Evolutionary conservation across 2,888 invertebrate genomes (phyloP).

Genomic region (Rutpela maculata): DNA sequence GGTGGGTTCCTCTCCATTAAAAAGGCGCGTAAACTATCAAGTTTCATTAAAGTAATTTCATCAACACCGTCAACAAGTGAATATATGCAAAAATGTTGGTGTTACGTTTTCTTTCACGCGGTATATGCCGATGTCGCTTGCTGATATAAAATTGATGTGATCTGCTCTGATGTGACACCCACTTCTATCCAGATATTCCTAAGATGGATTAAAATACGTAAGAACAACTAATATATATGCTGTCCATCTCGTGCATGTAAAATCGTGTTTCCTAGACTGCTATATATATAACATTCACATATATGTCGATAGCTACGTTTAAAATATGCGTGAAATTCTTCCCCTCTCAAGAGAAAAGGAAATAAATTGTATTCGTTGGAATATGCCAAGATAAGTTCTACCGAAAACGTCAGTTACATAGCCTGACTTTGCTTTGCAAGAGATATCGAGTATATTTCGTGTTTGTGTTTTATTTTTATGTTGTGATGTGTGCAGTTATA

Average conservation of each 20-base stretch:
- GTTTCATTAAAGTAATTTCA: no score
- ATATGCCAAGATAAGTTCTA: slow-evolving; percentile 47
- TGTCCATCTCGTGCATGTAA: background rate
- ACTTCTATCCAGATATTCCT: background rate
- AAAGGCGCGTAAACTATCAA: no score
- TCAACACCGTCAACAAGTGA: no score
- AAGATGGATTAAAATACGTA: background rate
- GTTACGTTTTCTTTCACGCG: no score
- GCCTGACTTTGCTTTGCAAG: slow-evolving; percentile 49
- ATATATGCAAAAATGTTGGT: no score
- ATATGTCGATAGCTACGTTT: slow-evolving; percentile 49
- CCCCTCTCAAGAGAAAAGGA: slow-evolving; percentile 34
- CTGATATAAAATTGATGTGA: background rate
- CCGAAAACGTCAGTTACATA: slow-evolving; percentile 41
- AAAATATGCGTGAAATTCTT: slow-evolving; percentile 50
- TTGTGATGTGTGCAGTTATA: background rate
- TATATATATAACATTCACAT: slow-evolving; percentile 13
- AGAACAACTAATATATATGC: background rate
- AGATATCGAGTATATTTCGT: slow-evolving; percentile 13
- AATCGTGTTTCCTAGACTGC: background rate
- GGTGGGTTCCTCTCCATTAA: no score
- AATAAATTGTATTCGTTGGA: slow-evolving; percentile 47
- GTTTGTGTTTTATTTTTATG: background rate
- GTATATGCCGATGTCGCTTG: background rate
- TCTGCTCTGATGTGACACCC: background rate